phyloP scores from a whole-genome alignment of 2,888 invertebrate species.

The Meandrusa payeni region DNA sequence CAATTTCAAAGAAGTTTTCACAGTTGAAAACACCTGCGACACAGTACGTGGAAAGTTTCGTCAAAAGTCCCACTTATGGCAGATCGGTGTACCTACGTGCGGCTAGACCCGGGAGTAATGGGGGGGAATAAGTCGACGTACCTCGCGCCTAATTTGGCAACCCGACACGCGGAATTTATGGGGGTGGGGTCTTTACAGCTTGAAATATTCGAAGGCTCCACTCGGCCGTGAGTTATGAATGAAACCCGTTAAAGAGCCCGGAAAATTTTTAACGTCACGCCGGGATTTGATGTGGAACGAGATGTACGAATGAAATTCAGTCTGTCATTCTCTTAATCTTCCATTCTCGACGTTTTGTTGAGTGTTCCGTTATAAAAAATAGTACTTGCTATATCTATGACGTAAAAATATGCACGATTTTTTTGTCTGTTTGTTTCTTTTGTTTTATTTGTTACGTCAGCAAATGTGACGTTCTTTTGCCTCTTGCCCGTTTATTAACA shows the following conservation, averaged over 20 bases:
- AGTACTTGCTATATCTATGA: no score
- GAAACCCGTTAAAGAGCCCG: conserved; percentile 79
- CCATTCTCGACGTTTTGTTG: background rate
- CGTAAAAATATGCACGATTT: no score
- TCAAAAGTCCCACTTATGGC: conserved; percentile 49
- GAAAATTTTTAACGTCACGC: conserved; percentile 74
- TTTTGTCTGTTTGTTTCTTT: no score
- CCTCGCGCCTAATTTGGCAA: conserved; percentile 80
- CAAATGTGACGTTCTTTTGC: no score
- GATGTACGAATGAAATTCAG: conserved; percentile 26
- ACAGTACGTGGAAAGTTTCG: conserved; percentile 61
- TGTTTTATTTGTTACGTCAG: no score
- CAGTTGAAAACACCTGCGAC: conserved; percentile 62
- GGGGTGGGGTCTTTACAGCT: conserved; percentile 66
- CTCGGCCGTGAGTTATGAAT: conserved; percentile 80
- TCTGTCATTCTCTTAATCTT: conserved; percentile 7
- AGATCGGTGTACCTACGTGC: conserved; percentile 25
- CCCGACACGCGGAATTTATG: conserved; percentile 80
- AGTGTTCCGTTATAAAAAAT: no score
- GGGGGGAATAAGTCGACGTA: conserved; percentile 69
- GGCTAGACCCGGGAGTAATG: conserved; percentile 55
- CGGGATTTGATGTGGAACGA: conserved; percentile 44
- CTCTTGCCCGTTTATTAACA: no score
- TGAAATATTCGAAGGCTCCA: conserved; percentile 79
- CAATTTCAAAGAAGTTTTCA: conserved; percentile 42